phyloP scores from a whole-genome alignment of 2,888 invertebrate species.

The Lissocephala sabroskyi region DNA sequence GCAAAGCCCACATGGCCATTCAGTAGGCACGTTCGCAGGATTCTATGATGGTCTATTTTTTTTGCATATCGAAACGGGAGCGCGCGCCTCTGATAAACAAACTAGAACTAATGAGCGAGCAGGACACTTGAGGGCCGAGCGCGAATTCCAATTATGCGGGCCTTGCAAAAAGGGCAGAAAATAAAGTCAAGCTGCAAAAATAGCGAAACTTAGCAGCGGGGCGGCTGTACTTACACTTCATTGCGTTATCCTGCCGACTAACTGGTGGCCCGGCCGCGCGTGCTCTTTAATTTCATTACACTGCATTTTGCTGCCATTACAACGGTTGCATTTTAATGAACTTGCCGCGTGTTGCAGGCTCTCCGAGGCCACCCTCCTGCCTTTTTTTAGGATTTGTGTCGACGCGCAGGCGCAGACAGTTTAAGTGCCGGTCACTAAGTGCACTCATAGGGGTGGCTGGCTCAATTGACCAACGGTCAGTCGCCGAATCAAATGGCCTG shows the following conservation, averaged over 20 bases:
- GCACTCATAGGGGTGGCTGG: constrained; percentile 9
- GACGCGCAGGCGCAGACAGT: constrained; percentile 57
- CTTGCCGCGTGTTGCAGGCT: constrained; percentile 9
- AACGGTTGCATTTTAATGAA: constrained; percentile 53
- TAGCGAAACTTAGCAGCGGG: constrained; percentile 30
- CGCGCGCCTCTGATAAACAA: constrained; percentile 39
- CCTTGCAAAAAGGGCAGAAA: constrained; percentile 11
- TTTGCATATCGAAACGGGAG: background rate
- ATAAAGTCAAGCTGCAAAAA: constrained; percentile 57
- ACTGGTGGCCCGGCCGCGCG: constrained; percentile 29
- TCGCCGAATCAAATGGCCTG: constrained; percentile 17
- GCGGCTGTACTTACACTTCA: constrained; percentile 3
- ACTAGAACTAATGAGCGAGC: constrained; percentile 51
- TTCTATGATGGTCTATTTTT: background rate
- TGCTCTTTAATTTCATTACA: constrained; percentile 58
- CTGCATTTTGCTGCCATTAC: constrained; percentile 50
- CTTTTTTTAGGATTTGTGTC: constrained; percentile 33
- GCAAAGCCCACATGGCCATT: constrained; percentile 32
- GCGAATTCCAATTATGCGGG: constrained; percentile 53
- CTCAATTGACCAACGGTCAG: constrained; percentile 41
- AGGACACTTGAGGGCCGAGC: constrained; percentile 15
- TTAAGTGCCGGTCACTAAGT: constrained; percentile 41
- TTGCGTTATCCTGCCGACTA: constrained; percentile 2
- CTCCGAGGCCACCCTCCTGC: constrained; percentile 11
- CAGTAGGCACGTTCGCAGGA: constrained; percentile 31